Base-by-base conservation (phyloP, 2,797 vertebrate genomes). In the Aulostomus chinensis region DNA sequence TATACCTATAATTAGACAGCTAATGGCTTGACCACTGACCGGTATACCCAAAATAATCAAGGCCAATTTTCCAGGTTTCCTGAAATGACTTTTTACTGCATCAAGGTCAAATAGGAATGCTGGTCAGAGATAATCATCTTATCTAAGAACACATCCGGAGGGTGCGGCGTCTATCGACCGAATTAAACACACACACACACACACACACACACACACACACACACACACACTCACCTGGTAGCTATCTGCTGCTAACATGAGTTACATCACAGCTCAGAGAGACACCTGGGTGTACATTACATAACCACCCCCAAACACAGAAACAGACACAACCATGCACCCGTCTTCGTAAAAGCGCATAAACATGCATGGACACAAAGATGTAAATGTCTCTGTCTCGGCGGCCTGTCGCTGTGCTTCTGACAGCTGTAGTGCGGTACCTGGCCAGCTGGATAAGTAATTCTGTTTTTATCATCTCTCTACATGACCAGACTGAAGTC, bases 391-490 rank as follows among this genome's bases (percentile, higher is more conserved):
- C 46, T 16, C 26, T 40, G 72, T 73, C 80, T 79, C 76, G n/a
- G 70, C 4, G 60, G 78, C 63, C 57, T 36, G 43, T 17, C 21
- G 61, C 66, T 45, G 64, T 57, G 64, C 75, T 79, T 80, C 81
- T 84, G 81, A 78, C 45, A 55, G 45, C 54, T 55, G 9, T 5
- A 32, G 43, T 61, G 58, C 67, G 58, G 58, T 52, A 76, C 56
- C 76, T 66, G 71, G 68, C 64, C 34, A 37, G 66, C 69, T 31
- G 43, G 64, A 56, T 74, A 45, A 81, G 67, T 50, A 62, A 61
- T 81, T 84, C 62, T 82, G 81, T 83, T 78, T 59, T 73, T 73
- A 64, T 84, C 76, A 81, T 84, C 65, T 68, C 58, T 22, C 62
- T 63, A 49, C 71, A 76, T 67, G 78, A 68, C 46, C 70, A 36